A percentile compares a stretch with the other conserved stretches of the same genome.
phyloP scores from a whole-genome alignment of 2,113 vertebrate species.

The Brachirus orientalis region DNA sequence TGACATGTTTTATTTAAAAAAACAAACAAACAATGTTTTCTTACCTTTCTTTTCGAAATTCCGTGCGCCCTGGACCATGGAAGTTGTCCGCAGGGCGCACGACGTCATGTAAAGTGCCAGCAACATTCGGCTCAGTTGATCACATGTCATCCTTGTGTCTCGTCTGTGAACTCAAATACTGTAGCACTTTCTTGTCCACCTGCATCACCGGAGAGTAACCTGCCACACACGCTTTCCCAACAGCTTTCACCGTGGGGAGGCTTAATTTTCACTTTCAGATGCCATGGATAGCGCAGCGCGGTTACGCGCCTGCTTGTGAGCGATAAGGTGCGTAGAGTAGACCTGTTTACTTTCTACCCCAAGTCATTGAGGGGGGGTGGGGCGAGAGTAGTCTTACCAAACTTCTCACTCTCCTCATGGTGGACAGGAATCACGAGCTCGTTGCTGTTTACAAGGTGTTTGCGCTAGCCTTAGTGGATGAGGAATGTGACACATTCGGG shows the following conservation, averaged over 20 bases:
- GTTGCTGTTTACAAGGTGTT: constrained; percentile 50
- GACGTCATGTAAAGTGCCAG: constrained; percentile 34
- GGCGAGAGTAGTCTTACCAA: not conserved
- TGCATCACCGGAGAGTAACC: constrained; percentile 57
- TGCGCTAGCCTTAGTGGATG: not conserved
- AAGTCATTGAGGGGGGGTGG: constrained; percentile 30
- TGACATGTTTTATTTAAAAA: not conserved
- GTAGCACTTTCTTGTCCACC: constrained; percentile 12
- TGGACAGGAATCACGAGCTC: constrained; percentile 49
- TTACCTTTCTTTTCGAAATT: constrained; percentile 77
- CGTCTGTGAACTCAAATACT: constrained; percentile 40
- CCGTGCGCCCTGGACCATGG: constrained; percentile 17
- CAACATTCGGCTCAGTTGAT: constrained; percentile 53
- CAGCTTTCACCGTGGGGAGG: constrained; percentile 6
- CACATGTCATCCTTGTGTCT: constrained; percentile 69
- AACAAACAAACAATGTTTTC: not conserved
- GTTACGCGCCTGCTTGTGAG: constrained; percentile 54
- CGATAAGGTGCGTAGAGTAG: constrained; percentile 68
- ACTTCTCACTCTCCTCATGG: constrained; percentile 9
- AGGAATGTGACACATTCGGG: too few relatives aligned
- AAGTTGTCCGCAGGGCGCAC: constrained; percentile 18
- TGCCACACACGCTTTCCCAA: constrained; percentile 5
- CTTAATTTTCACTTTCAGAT: constrained; percentile 55
- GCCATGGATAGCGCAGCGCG: constrained; percentile 52
- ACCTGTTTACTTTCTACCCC: constrained; percentile 74